Conservation (phyloP, 2,888 invertebrate species). For the Cheilosia urbana region DNA sequence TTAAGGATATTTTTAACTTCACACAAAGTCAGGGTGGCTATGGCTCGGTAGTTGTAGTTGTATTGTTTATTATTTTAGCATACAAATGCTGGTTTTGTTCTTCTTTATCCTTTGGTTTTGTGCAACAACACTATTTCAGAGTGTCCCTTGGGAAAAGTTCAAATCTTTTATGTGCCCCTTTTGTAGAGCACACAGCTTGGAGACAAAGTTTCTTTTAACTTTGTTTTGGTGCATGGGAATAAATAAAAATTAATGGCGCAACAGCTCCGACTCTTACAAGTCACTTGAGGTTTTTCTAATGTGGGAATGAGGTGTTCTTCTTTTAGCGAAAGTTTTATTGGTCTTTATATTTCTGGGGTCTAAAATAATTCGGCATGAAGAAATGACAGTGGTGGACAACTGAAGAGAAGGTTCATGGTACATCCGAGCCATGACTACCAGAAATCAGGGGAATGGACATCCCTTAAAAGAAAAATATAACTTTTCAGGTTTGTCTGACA, state of each 20-base stretch:
- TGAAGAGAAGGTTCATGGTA: no score
- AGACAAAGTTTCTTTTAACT: background rate
- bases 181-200: background rate
- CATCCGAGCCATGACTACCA: no score
- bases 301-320: background rate
- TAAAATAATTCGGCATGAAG: no score
- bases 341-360: no score
- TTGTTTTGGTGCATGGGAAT: background rate
- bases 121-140: background rate
- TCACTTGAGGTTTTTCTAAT: no score
- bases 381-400: no score
- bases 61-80: constrained; percentile 20
- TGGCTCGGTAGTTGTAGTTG: constrained; percentile 16
- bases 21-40: constrained; percentile 3
- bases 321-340: background rate
- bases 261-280: no score
- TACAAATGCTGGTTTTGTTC: constrained; percentile 2
- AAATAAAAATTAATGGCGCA: background rate
- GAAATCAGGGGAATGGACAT: no score
- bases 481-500: no score
- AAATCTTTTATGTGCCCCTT: constrained; percentile 1
- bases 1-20: constrained; percentile 26
- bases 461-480: no score
- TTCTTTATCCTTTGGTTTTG: constrained; percentile 31
- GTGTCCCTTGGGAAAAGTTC: constrained; percentile 10